phyloP scores from a whole-genome alignment of 2,797 vertebrate species.

The Tapera naevia region DNA sequence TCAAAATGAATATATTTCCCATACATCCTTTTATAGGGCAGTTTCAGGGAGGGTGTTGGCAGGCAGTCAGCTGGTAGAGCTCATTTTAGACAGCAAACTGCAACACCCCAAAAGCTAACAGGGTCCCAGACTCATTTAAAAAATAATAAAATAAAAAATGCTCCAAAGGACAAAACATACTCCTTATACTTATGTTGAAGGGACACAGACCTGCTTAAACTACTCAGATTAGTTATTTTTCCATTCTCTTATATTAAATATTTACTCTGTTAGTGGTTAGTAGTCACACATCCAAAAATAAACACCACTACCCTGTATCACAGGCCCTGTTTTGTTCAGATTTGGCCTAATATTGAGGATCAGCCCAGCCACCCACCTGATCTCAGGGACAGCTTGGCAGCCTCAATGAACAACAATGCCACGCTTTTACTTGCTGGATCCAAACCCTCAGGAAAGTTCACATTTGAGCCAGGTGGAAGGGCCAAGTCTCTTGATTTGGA shows the following conservation, averaged over 20 bases:
- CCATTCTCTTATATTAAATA: slow-evolving; percentile 49
- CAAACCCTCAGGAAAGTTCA: neutral
- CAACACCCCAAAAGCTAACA: neutral
- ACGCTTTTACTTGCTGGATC: neutral
- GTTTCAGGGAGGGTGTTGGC: neutral
- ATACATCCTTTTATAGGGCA: neutral
- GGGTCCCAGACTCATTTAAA: neutral
- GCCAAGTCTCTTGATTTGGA: neutral
- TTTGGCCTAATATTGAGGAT: neutral
- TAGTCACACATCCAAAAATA: slow-evolving; percentile 43
- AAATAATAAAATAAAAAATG: neutral
- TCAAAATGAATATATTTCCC: neutral
- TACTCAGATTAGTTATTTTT: neutral
- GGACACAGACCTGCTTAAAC: neutral
- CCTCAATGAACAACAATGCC: accelerated
- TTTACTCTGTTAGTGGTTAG: slow-evolving; percentile 36
- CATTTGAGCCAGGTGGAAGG: neutral
- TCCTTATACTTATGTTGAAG: neutral
- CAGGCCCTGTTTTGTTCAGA: slow-evolving; percentile 20
- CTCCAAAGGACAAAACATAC: neutral
- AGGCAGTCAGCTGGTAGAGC: neutral
- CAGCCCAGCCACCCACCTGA: slow-evolving; percentile 17
- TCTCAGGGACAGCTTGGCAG: neutral
- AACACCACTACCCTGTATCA: slow-evolving; percentile 24
- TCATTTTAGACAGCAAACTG: neutral